Percentiles rank a stretch among this genome's conserved stretches.
Conservation (phyloP, 2,797 vertebrate species). For the Uromys caudimaculatus region DNA sequence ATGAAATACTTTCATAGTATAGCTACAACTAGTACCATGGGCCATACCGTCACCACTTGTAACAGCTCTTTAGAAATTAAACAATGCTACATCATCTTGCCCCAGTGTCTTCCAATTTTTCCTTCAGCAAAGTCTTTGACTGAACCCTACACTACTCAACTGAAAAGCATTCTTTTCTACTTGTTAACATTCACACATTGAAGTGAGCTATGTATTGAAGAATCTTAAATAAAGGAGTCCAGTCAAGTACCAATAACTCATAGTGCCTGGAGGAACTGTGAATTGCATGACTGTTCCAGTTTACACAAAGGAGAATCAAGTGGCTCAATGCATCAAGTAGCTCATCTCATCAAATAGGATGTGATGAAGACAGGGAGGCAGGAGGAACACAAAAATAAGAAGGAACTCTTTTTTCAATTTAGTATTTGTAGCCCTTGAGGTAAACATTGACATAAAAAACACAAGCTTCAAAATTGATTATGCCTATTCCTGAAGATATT, state of each 20-base stretch:
- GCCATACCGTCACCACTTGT: background rate
- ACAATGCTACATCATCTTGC: background rate
- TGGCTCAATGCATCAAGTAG: background rate
- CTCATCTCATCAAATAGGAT: too few species aligned
- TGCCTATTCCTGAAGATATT: background rate
- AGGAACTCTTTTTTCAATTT: background rate
- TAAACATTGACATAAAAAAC: background rate
- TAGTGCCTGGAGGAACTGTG: background rate
- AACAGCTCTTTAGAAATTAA: background rate
- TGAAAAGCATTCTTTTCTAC: background rate
- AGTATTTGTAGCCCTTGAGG: background rate
- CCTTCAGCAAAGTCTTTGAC: background rate
- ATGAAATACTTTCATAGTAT: background rate
- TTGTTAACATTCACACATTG: background rate
- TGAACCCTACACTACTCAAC: background rate
- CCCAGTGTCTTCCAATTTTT: background rate
- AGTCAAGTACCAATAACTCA: too few species aligned
- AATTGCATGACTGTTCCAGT: background rate
- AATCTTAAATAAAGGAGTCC: background rate
- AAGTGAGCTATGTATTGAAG: background rate
- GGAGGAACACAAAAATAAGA: background rate
- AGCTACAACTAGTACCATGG: fast-evolving
- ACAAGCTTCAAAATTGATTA: background rate
- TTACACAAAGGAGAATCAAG: background rate
- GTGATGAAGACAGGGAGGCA: too few species aligned